Evolutionary conservation across 2,888 invertebrate species (phyloP).

Genomic region (Coleophora deauratella): DNA sequence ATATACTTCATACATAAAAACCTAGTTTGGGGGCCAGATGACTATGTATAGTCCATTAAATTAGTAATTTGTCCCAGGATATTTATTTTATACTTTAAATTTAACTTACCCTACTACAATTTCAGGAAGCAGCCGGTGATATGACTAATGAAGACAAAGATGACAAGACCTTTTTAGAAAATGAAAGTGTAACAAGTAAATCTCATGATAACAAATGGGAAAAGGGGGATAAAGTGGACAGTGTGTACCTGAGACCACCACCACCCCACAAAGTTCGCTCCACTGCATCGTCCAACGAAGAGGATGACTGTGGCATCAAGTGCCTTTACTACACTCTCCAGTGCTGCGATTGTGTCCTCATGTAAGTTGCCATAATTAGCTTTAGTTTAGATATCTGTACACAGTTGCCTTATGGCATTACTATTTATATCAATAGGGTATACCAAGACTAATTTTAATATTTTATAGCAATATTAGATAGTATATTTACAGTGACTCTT

Average conservation of each 20-base stretch:
- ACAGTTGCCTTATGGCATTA: constrained; percentile 1
- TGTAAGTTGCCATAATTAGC: constrained; percentile 34
- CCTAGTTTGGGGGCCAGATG: too few species aligned
- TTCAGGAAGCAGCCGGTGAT: constrained; percentile 51
- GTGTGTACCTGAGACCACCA: constrained; percentile 43
- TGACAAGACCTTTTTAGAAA: constrained; percentile 35
- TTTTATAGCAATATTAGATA: not conserved
- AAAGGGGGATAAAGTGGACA: constrained; percentile 51
- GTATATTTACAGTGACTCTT: not conserved
- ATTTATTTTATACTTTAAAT: too few species aligned
- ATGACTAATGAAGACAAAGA: constrained; percentile 26
- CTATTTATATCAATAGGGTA: not conserved
- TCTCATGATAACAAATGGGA: constrained; percentile 25
- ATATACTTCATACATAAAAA: too few species aligned
- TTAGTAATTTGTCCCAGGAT: too few species aligned
- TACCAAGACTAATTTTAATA: not conserved
- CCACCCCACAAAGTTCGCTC: constrained; percentile 40
- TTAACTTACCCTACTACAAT: too few species aligned
- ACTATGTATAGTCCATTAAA: too few species aligned
- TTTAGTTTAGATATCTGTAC: not conserved
- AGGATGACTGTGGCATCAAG: constrained; percentile 74
- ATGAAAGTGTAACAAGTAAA: constrained; percentile 26
- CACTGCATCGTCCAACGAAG: constrained; percentile 45
- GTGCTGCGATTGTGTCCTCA: constrained; percentile 77
- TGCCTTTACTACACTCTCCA: constrained; percentile 77